Base-by-base conservation (phyloP, 2,888 invertebrate species). In the Pyrrhia umbra region DNA sequence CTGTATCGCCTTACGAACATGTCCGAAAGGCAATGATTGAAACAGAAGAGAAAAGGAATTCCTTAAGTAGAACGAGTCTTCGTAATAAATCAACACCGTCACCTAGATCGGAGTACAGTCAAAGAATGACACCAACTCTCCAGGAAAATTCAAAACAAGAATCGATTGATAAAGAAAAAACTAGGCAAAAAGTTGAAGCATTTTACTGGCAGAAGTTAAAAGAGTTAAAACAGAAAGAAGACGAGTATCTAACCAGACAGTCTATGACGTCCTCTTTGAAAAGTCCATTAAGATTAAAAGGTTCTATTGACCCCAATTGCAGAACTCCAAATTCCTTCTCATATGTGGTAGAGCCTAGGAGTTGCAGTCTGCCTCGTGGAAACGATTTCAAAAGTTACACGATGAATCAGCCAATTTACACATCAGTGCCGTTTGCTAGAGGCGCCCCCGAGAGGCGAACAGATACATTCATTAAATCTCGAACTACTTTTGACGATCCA, bases 171-270 rank as follows among this genome's bases (percentile, higher is more conserved):
- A 96, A 95, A 86, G 94, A 95, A 73, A 95, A 95, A 79, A 95
- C 96, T 39, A 88, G 96, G 10, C 95, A 95, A 80, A 95, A 94
- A 82, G 95, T 96, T 0, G 96, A 97, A 84, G 96, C 96, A 0
- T 96, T 96, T 79, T 96, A 96, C 73, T 97, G 96, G 96, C 96
- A 96, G 76, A 96, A 96, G 82, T 87, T 97, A 57, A 96, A 96
- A 82, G 96, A 96, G 85, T 85, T 96, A 63, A 96, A 96, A 80
- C 92, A 96, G 47, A 95, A 95, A 84, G 96, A 96, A 88, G 96
- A 96, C 78, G 92, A 95, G 65, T 95, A 95, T 76, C 86, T 92
- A 39, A 78, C 92, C 18, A 83, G 86, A 37, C 93, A 95, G 40
- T 91, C 78, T 20, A 23, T 79, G 4, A 79, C 73, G 21, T 60